Evolutionary conservation across 2,888 invertebrate species (phyloP).

Genomic region (Lamellibrachia columna): DNA sequence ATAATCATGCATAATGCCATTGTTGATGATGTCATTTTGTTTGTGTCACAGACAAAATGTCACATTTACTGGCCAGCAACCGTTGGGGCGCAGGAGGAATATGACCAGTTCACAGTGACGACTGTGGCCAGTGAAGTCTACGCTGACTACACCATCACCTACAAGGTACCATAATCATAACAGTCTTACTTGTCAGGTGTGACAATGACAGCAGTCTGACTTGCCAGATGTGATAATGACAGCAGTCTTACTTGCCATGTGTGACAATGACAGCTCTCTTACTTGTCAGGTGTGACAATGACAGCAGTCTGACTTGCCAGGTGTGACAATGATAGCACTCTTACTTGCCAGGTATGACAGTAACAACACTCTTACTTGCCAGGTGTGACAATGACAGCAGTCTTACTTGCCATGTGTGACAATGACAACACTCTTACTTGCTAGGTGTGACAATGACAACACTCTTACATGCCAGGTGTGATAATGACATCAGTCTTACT

Average conservation of each 20-base stretch:
- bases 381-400: neutral
- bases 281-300: neutral
- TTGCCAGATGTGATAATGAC: neutral
- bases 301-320: neutral
- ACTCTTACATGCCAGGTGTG: neutral
- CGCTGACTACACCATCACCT: neutral
- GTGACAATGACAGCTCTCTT: neutral
- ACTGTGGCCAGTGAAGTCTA: neutral
- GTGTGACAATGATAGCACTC: neutral
- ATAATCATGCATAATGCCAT: neutral
- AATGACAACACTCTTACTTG: neutral
- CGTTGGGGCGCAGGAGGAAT: neutral
- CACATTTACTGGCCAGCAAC: neutral
- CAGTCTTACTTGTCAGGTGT: neutral
- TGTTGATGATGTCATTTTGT: neutral
- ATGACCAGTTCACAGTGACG: conserved; percentile 5
- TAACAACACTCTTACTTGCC: neutral
- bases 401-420: neutral
- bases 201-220: neutral
- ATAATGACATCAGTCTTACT: neutral
- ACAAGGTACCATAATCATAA: neutral
- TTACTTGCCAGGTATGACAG: neutral
- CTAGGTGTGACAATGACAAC: neutral
- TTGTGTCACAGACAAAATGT: neutral
- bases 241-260: neutral